These are phyloP conservation scores for Ischnus inquisitorius DNA, from an alignment of 2,888 invertebrate genomes.

Conservation along the genomic window DNA sequence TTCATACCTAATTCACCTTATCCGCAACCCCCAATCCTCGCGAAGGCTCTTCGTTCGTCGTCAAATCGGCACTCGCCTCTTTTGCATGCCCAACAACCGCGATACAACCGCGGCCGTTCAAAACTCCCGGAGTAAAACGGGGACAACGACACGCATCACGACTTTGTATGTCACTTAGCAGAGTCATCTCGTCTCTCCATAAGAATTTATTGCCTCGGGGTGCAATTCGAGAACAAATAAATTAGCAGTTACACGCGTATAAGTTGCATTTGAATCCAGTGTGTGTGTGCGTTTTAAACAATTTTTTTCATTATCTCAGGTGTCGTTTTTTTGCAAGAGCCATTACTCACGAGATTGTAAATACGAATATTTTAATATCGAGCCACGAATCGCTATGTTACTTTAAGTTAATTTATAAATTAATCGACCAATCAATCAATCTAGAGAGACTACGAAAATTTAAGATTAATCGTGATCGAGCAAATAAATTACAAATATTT, in stretches of 20 bases:
- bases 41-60: neutral
- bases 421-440: neutral
- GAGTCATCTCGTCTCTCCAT: neutral
- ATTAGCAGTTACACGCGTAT: neutral
- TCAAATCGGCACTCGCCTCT: constrained; percentile 16
- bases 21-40: neutral
- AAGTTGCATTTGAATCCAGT: neutral
- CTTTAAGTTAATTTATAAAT: neutral
- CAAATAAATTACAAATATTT: neutral
- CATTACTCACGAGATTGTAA: neutral
- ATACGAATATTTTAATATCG: neutral
- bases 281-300: neutral
- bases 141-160: constrained; percentile 16
- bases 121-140: neutral
- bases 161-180: constrained; percentile 14
- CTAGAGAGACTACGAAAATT: neutral
- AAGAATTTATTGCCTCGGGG: neutral
- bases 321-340: neutral
- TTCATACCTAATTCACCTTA: neutral
- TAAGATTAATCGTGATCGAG: neutral
- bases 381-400: neutral
- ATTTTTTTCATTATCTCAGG: neutral
- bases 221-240: neutral
- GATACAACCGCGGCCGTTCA: neutral
- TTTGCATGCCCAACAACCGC: neutral